Base-by-base conservation (phyloP, 2,888 invertebrate species). In the Lithophane socia region DNA sequence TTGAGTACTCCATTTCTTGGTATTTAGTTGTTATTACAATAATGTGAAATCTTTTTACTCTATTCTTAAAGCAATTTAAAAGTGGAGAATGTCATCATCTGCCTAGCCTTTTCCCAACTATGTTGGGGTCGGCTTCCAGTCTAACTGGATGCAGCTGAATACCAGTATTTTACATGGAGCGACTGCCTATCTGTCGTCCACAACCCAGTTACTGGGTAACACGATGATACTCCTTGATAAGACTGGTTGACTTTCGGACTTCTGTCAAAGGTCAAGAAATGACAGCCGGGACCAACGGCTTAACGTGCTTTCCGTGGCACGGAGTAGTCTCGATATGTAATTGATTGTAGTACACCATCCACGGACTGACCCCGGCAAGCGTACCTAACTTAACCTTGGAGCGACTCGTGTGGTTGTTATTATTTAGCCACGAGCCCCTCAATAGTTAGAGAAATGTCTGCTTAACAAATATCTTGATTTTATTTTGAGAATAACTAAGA, bases 1-100 rank as follows among this genome's bases (percentile, higher is more conserved):
- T 86, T 29, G 29, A 60, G 21, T 64, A 42, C 44, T 69, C 24
- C 18, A 61, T 73, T 80, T 79, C 72, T 67, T 58, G 18, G 37
- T 54, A 21, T 75, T 80, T 49, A 47, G 49, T 42, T 61, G 4
- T n/a, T 54, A 66, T 42, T 66, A 44, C 12, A 24, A 52, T 75
- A 29, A 76, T 56, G 2, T 47, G 12, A 44, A 80, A 63, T 64
- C n/a, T 24, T 56, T 72, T 16, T 16, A 18, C 3, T 16, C 12
- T 49, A 13, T 52, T 75, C 4, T 44, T 44, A 1, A 29, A 44
- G n/a, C n/a, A 24, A 66, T 24, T 47, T 24, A 12, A 66, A 24
- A 66, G 0, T 12, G 18, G 44, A 44, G 16, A 29, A 47, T 24
- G 1, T 7, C 66, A 18, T 24, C 29, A 56, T 12, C 1, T 5